These are phyloP conservation scores for Hystrix cristata DNA, from an alignment of 2,113 vertebrate genomes.

Conservation along the genomic window DNA sequence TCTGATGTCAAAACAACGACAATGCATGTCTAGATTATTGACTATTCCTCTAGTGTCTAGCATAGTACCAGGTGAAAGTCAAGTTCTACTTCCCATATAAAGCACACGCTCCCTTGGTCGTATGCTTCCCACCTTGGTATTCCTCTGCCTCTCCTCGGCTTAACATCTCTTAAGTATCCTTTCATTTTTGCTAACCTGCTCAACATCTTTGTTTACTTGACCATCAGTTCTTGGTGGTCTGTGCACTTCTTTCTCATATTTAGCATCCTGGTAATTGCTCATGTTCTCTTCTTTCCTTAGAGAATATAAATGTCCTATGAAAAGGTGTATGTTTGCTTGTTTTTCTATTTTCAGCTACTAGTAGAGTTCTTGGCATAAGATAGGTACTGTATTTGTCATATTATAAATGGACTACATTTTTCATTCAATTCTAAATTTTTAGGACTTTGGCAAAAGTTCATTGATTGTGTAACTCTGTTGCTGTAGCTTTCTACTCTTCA, in stretches of 20 bases:
- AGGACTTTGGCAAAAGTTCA: neutral
- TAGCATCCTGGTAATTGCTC: neutral
- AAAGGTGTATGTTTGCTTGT: neutral
- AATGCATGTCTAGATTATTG: neutral
- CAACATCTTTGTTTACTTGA: neutral
- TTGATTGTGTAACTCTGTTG: neutral
- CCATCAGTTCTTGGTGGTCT: neutral
- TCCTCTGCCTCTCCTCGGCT: neutral
- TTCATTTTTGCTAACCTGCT: neutral
- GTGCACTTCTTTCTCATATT: neutral
- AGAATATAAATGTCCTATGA: neutral
- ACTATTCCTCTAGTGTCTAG: neutral
- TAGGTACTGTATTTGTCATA: neutral
- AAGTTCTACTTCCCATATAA: neutral
- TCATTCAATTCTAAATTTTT: neutral
- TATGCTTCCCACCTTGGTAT: neutral
- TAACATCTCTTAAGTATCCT: neutral
- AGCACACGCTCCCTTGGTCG: too few species aligned
- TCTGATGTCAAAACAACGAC: too few species aligned
- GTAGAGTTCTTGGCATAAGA: too few species aligned
- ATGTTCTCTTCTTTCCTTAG: neutral
- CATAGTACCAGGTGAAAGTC: neutral
- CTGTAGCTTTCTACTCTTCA: neutral
- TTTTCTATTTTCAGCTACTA: neutral
- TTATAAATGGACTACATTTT: neutral